These are phyloP conservation scores for Phenganax stokvisi DNA, from an alignment of 92 coral and sea anemone genomes.

Conservation along the genomic window DNA sequence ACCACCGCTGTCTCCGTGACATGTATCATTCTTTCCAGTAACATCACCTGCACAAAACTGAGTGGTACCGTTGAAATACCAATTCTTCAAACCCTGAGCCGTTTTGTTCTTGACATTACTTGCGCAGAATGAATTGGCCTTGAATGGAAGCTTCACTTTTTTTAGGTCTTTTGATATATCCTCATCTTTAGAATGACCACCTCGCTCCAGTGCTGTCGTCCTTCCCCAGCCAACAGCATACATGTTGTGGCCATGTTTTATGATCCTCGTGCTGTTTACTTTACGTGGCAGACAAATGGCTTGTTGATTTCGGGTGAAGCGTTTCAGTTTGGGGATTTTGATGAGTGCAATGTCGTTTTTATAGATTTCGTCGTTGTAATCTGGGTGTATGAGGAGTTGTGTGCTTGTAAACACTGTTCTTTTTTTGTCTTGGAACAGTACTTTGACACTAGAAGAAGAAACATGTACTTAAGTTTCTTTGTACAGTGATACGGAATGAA, in stretches of 20 bases:
- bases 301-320: constrained; percentile 32
- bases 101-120: neutral
- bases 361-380: constrained; percentile 14
- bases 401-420: neutral
- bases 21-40: constrained; percentile 46
- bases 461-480: neutral
- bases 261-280: constrained; percentile 31
- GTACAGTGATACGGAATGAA: neutral
- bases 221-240: constrained; percentile 65
- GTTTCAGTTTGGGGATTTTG: constrained; percentile 40
- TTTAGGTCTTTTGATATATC: constrained; percentile 45
- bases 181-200: neutral
- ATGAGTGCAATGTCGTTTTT: constrained; percentile 63
- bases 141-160: constrained; percentile 58
- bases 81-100: neutral
- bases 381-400: constrained; percentile 47
- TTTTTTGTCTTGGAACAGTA: constrained; percentile 15
- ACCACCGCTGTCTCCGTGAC: constrained; percentile 68
- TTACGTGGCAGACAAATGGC: constrained; percentile 55
- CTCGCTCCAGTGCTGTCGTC: neutral
- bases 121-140: constrained; percentile 42
- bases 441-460: neutral
- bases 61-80: constrained; percentile 41
- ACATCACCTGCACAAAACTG: constrained; percentile 69
- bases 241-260: constrained; percentile 42